Percentiles rank a stretch among this genome's conserved stretches.
phyloP scores from a whole-genome alignment of 2,113 vertebrate genomes.

The Paramisgurnus dabryanus region DNA sequence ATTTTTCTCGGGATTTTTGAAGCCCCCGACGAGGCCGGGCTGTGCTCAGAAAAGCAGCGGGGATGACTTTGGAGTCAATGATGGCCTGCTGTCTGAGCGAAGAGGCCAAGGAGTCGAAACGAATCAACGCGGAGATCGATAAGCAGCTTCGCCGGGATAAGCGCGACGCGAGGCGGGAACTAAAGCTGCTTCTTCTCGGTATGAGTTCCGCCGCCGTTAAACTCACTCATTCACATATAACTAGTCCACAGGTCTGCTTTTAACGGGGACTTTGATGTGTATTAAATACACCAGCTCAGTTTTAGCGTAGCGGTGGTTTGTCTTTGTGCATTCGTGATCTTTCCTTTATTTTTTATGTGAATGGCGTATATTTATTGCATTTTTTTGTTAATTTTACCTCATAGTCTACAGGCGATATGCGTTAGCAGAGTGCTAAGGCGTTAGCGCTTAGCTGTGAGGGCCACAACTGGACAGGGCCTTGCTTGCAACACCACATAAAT shows the following conservation, averaged over 20 bases:
- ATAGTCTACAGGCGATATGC: neutral
- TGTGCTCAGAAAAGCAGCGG: conserved; percentile 65
- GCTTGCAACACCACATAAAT: conserved; percentile 11
- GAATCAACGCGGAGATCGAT: conserved; percentile 98
- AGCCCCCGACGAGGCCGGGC: conserved; percentile 71
- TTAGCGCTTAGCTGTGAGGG: conserved; percentile 21
- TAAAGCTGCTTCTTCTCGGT: conserved; percentile 94
- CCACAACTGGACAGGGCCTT: conserved; percentile 33
- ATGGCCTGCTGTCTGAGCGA: conserved; percentile 99
- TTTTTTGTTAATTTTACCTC: neutral
- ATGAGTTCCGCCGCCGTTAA: conserved; percentile 42
- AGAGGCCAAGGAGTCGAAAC: conserved; percentile 97
- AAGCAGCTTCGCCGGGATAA: conserved; percentile 97
- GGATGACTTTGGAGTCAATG: conserved; percentile 95
- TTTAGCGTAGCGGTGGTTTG: neutral
- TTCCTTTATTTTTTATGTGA: neutral
- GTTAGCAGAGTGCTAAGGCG: conserved; percentile 44
- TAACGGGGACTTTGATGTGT: neutral
- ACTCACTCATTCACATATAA: neutral
- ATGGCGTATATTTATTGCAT: neutral
- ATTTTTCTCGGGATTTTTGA: conserved; percentile 47
- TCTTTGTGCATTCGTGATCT: neutral
- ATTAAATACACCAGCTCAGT: neutral
- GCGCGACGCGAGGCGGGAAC: conserved; percentile 89
- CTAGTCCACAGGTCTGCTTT: conserved; percentile 10